A percentile compares a stretch with the other conserved stretches of the same genome.
Evolutionary conservation across 37 sponge, comb jelly and placozoan genomes (phyloP).

Genomic region (Crambe crambe): DNA sequence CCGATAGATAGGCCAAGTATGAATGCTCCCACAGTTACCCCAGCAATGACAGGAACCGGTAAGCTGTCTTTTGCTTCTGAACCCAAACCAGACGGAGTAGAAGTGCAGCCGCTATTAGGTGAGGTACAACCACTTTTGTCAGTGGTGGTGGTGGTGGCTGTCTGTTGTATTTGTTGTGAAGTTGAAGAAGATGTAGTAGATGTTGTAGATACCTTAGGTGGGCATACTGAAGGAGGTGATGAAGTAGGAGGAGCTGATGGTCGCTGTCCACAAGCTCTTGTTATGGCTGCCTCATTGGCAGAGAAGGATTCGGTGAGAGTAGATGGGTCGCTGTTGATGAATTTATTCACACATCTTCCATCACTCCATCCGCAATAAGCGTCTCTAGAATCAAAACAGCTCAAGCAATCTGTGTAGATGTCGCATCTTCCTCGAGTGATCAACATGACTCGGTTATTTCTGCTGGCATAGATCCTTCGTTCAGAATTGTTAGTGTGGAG

Average conservation of each 20-base stretch:
- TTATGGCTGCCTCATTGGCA: not conserved
- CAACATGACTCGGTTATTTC: slow-evolving; percentile 3
- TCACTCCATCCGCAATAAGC: slow-evolving; percentile 62
- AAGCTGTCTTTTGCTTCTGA: not conserved
- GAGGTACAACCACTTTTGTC: not conserved
- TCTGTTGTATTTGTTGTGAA: not conserved
- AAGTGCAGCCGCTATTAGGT: not conserved
- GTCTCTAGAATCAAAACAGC: slow-evolving; percentile 58
- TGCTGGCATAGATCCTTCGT: slow-evolving; percentile 34
- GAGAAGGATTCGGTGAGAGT: not conserved
- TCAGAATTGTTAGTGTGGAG: slow-evolving; percentile 7
- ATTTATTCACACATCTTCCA: slow-evolving; percentile 21
- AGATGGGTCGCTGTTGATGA: not conserved
- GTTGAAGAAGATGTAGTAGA: not conserved
- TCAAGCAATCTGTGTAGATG: slow-evolving; percentile 24
- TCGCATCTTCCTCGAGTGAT: slow-evolving; percentile 41
- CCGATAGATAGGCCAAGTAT: slow-evolving; percentile 56
- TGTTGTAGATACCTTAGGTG: not conserved
- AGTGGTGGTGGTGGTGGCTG: not conserved
- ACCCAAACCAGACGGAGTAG: not conserved
- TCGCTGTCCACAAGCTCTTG: not conserved
- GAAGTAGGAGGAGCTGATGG: not conserved
- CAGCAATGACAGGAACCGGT: slow-evolving; percentile 12
- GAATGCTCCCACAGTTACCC: slow-evolving; percentile 47
- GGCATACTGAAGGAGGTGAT: not conserved